Percentiles rank a stretch among this genome's conserved stretches.
phyloP scores from a whole-genome alignment of 1,140 invertebrate species.

The Drosophila parvula region DNA sequence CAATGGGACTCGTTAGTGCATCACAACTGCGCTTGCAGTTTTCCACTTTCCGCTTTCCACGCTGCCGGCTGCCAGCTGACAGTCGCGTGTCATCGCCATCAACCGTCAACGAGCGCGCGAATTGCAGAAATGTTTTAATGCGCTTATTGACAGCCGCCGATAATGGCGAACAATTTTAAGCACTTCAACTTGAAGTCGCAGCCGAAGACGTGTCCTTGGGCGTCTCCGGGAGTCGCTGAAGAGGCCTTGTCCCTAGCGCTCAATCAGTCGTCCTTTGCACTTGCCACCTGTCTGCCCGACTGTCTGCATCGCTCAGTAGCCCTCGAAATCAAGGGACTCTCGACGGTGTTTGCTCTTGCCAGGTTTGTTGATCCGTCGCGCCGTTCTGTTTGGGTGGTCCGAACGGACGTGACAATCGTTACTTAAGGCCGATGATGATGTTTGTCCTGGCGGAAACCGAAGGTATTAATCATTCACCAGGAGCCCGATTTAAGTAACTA shows the following conservation, averaged over 20 bases:
- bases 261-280: constrained; percentile 39
- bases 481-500: constrained; percentile 26
- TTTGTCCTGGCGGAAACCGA: constrained; percentile 25
- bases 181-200: constrained; percentile 32
- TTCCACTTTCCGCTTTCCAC: constrained; percentile 19
- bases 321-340: constrained; percentile 17
- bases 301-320: constrained; percentile 8
- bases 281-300: constrained; percentile 33
- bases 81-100: constrained; percentile 31
- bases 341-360: constrained; percentile 29
- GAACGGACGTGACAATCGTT: constrained; percentile 25
- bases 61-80: constrained; percentile 15
- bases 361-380: constrained; percentile 20
- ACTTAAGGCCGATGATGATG: constrained; percentile 25
- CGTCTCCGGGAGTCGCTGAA: neutral
- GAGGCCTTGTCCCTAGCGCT: constrained; percentile 7
- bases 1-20: constrained; percentile 53
- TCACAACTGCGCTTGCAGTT: constrained; percentile 38
- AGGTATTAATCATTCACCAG: constrained; percentile 24
- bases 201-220: constrained; percentile 41
- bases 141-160: constrained; percentile 53
- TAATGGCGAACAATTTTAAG: constrained; percentile 57
- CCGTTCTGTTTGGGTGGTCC: neutral
- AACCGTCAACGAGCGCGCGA: constrained; percentile 28
- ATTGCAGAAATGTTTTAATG: constrained; percentile 49